phyloP scores from a whole-genome alignment of 1,140 invertebrate species.

The Caenorhabditis latens region DNA sequence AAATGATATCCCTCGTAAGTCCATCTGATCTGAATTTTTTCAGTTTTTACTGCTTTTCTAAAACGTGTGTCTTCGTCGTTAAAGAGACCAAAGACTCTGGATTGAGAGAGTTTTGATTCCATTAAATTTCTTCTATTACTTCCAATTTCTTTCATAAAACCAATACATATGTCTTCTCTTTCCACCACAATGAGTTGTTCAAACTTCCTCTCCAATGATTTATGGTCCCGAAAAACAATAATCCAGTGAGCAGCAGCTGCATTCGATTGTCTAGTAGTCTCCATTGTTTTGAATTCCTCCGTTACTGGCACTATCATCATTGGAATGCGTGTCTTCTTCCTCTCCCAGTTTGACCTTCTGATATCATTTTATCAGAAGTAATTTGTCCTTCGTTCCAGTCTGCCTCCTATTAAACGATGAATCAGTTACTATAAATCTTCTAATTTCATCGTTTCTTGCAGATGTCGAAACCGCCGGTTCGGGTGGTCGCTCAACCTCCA shows the following conservation, averaged over 20 bases:
- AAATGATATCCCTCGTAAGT: not conserved
- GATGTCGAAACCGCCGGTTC: conserved; percentile 52
- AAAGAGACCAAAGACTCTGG: too few species aligned
- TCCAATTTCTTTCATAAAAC: not conserved
- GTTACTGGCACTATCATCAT: conserved; percentile 9
- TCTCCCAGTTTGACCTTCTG: conserved; percentile 42
- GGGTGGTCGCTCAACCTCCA: conserved; percentile 49
- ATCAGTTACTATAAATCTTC: conserved; percentile 15
- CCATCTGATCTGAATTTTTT: not conserved
- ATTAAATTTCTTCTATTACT: not conserved
- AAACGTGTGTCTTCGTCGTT: too few species aligned
- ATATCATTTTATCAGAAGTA: conserved; percentile 23
- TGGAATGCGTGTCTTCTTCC: conserved; percentile 15
- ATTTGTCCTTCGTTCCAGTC: conserved; percentile 50
- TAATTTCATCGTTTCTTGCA: not conserved
- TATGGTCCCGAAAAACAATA: conserved; percentile 47
- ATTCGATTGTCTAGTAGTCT: conserved; percentile 21
- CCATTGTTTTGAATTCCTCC: not conserved
- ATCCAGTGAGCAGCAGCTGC: conserved; percentile 16
- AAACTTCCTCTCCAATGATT: conserved; percentile 47
- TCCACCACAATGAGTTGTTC: conserved; percentile 21
- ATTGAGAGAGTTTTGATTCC: too few species aligned
- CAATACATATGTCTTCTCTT: not conserved
- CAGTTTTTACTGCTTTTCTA: not conserved
- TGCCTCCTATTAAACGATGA: not conserved